phyloP scores from a whole-genome alignment of 1,140 invertebrate species.

The Drosophila sproati region DNA sequence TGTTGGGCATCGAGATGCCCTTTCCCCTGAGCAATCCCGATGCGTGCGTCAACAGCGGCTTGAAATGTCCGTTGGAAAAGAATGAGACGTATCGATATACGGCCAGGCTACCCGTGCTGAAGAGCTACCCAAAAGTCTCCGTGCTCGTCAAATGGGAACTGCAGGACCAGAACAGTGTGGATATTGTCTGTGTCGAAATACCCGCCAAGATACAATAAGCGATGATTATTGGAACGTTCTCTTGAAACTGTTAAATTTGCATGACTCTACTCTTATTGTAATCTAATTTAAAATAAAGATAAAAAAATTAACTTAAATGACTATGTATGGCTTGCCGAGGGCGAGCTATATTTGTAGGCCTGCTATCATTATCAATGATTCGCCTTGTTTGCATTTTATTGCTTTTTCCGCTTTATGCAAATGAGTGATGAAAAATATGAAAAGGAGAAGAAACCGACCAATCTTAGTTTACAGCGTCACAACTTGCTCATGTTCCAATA shows the following conservation, averaged over 20 bases:
- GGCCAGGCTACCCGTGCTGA: conserved; percentile 87
- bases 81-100: conserved; percentile 87
- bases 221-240: conserved; percentile 10
- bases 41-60: conserved; percentile 88
- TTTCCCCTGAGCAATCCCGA: conserved; percentile 89
- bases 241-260: conserved; percentile 32
- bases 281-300: conserved; percentile 68
- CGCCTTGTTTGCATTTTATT: conserved; percentile 49
- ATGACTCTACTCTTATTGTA: conserved; percentile 57
- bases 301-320: conserved; percentile 40
- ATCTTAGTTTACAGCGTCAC: conserved; percentile 6
- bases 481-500: background rate
- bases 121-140: conserved; percentile 88
- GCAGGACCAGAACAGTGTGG: conserved; percentile 86
- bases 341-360: conserved; percentile 20
- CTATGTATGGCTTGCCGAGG: conserved; percentile 10
- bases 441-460: conserved; percentile 38
- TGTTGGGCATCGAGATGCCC: conserved; percentile 89
- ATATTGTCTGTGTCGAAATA: conserved; percentile 89
- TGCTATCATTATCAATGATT: conserved; percentile 22
- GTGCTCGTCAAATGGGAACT: conserved; percentile 91
- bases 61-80: conserved; percentile 88
- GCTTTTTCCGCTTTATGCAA: conserved; percentile 37
- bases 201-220: conserved; percentile 87
- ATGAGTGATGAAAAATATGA: conserved; percentile 12